Conservation (phyloP, 2,797 vertebrate species). For the Hydrocynus forskahlii region DNA sequence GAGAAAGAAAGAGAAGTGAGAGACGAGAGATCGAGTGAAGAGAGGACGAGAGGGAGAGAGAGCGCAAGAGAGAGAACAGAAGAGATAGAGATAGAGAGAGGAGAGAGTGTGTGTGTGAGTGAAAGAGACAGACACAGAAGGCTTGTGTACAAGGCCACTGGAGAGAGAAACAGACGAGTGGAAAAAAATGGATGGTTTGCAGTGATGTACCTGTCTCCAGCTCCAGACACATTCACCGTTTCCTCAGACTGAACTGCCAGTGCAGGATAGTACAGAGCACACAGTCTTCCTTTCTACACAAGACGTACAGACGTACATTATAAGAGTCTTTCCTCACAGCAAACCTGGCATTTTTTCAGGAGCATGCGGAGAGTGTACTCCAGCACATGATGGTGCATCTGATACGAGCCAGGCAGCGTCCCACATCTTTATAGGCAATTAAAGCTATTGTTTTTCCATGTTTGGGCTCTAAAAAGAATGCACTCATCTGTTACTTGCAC, state of each 20-base stretch:
- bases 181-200: background rate
- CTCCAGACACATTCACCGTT: constrained; percentile 87
- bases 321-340: background rate
- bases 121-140: constrained; percentile 12
- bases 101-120: background rate
- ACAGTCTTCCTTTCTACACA: constrained; percentile 74
- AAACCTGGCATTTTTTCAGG: background rate
- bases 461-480: background rate
- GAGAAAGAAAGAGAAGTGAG: too few species aligned
- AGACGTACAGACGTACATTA: background rate
- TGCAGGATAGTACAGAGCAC: constrained; percentile 85
- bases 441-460: too few species aligned
- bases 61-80: background rate
- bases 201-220: constrained; percentile 85
- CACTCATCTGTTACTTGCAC: background rate
- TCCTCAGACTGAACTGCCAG: constrained; percentile 73
- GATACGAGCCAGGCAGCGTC: background rate
- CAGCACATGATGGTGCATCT: background rate
- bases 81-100: too few species aligned
- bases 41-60: too few species aligned
- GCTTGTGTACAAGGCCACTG: background rate
- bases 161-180: background rate
- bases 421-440: background rate
- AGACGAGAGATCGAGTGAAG: too few species aligned
- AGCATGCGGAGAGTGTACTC: background rate